These are phyloP conservation scores for Lophura nycthemera DNA, from an alignment of 2,113 vertebrate genomes.

Conservation along the genomic window DNA sequence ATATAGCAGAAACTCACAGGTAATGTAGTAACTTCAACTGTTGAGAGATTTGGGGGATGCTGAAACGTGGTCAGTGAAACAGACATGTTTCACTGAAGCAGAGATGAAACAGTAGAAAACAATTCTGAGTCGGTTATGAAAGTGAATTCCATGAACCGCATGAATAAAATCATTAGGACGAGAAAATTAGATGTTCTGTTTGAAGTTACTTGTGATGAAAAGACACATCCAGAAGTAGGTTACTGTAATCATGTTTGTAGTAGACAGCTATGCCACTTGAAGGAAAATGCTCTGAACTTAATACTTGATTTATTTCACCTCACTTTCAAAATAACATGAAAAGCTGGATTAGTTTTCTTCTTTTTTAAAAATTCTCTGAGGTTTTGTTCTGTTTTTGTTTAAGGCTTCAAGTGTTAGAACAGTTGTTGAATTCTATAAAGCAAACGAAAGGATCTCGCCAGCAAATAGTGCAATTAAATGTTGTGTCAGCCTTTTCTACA, in stretches of 20 bases:
- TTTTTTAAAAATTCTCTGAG: neutral
- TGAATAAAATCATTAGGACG: neutral
- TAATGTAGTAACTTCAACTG: slow-evolving; percentile 61
- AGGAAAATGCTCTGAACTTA: neutral
- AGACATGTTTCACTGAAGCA: too few species aligned
- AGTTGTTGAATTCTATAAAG: slow-evolving; percentile 85
- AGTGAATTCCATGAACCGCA: neutral
- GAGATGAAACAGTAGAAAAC: neutral
- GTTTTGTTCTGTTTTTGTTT: slow-evolving; percentile 33
- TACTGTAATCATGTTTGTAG: neutral
- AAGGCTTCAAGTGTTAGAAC: slow-evolving; percentile 87
- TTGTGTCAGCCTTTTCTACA: slow-evolving; percentile 87
- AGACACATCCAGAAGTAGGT: neutral
- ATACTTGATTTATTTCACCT: neutral
- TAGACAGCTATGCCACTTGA: neutral
- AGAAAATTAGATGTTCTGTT: neutral
- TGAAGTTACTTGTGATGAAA: neutral
- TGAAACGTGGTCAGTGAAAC: neutral
- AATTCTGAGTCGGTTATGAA: neutral
- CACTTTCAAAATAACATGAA: neutral
- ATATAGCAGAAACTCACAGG: slow-evolving; percentile 87
- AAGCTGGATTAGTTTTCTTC: neutral
- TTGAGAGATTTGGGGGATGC: neutral
- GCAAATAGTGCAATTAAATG: slow-evolving; percentile 85
- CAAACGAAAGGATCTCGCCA: slow-evolving; percentile 89